Evolutionary conservation across 1,140 invertebrate genomes (phyloP).

Genomic region (Drosophila lacertosa): DNA sequence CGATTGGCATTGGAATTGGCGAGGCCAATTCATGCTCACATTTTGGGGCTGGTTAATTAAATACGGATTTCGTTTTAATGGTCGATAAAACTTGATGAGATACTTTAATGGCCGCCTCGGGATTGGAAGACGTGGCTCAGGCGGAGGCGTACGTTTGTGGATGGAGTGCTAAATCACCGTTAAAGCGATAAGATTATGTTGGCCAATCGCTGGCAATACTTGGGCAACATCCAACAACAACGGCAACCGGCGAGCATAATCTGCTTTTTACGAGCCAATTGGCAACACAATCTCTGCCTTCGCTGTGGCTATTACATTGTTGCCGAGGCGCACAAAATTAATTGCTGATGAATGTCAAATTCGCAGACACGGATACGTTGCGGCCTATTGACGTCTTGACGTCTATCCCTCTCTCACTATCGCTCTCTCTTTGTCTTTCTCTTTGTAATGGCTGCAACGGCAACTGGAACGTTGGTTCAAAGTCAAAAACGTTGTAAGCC

Average conservation of each 20-base stretch:
- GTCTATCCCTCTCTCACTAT: too few relatives aligned
- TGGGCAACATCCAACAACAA: slow-evolving; percentile 29
- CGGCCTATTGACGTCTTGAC: not conserved
- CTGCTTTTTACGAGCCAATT: slow-evolving; percentile 76
- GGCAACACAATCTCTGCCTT: slow-evolving; percentile 60
- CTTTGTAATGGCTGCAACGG: not conserved
- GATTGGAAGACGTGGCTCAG: slow-evolving; percentile 2
- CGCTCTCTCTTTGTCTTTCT: too few relatives aligned
- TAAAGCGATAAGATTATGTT: slow-evolving; percentile 75
- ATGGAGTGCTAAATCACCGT: slow-evolving; percentile 75
- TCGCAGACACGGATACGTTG: slow-evolving; percentile 1
- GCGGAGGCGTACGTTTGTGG: not conserved
- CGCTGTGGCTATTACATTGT: slow-evolving; percentile 62
- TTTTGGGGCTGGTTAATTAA: slow-evolving; percentile 82
- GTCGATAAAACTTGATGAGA: slow-evolving; percentile 83
- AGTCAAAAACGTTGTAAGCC: slow-evolving; percentile 82
- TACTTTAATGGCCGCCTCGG: slow-evolving; percentile 65
- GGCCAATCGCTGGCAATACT: slow-evolving; percentile 54
- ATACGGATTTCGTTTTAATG: slow-evolving; percentile 82
- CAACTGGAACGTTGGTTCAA: slow-evolving; percentile 59
- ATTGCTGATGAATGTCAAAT: slow-evolving; percentile 80
- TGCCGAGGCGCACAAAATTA: slow-evolving; percentile 79
- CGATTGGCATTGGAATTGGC: slow-evolving; percentile 35
- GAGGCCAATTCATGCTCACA: slow-evolving; percentile 83
- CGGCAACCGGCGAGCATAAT: slow-evolving; percentile 43